A percentile compares a stretch with the other conserved stretches of the same genome.
Evolutionary conservation across 2,113 vertebrate genomes (phyloP).

Genomic region (Nipponia nippon): DNA sequence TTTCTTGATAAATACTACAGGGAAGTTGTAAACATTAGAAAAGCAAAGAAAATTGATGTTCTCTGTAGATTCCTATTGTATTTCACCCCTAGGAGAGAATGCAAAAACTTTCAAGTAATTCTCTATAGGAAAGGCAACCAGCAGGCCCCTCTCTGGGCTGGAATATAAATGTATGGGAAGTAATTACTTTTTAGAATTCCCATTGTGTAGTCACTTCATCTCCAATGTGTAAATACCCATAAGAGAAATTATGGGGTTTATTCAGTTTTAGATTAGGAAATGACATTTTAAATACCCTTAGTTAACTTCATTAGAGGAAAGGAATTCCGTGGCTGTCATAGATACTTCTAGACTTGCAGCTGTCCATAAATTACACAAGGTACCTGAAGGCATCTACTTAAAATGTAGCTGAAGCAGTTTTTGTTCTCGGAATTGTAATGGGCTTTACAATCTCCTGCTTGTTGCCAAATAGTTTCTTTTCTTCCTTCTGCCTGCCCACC

Average conservation of each 20-base stretch:
- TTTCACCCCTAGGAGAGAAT: slow-evolving; percentile 38
- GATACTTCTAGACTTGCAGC: not conserved
- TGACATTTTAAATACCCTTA: not conserved
- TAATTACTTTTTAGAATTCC: slow-evolving; percentile 28
- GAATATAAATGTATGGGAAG: slow-evolving; percentile 12
- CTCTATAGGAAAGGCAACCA: not conserved
- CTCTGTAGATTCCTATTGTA: slow-evolving; percentile 36
- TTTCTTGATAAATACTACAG: slow-evolving; percentile 63
- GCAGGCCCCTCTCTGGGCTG: not conserved
- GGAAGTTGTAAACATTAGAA: slow-evolving; percentile 61
- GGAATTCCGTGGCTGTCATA: not conserved
- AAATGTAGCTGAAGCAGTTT: slow-evolving; percentile 3
- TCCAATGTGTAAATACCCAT: slow-evolving; percentile 6
- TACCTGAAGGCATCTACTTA: not conserved
- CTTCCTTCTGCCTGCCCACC: not conserved
- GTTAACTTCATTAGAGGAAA: not conserved
- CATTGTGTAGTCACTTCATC: slow-evolving; percentile 2
- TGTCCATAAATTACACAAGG: not conserved
- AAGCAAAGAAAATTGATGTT: slow-evolving; percentile 62
- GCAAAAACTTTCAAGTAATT: slow-evolving; percentile 45
- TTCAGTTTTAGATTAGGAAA: slow-evolving; percentile 45
- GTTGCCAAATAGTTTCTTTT: not conserved
- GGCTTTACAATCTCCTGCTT: not conserved
- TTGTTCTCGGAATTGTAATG: slow-evolving; percentile 5
- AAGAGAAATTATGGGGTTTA: slow-evolving; percentile 15